phyloP scores from a whole-genome alignment of 2,797 vertebrate species.

The Cygnus olor region DNA sequence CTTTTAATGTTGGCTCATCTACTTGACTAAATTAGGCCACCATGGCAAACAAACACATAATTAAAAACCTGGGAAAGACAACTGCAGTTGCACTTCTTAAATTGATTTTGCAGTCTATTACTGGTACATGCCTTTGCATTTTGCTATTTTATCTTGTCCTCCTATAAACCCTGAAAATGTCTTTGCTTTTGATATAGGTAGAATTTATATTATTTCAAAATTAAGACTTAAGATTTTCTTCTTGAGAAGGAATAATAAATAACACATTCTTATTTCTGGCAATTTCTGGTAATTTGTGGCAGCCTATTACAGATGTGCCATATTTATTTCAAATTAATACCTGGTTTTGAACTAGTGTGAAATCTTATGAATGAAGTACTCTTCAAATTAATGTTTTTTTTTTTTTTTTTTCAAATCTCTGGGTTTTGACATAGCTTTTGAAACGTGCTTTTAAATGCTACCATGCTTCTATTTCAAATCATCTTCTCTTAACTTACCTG shows the following conservation, averaged over 20 bases:
- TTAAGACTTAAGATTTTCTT: constrained; percentile 27
- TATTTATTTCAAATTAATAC: constrained; percentile 48
- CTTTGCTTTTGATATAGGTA: constrained; percentile 1
- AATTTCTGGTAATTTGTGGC: background rate
- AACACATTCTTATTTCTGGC: constrained; percentile 20
- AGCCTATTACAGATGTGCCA: background rate
- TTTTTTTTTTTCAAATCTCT: background rate
- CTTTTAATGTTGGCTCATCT: constrained; percentile 87
- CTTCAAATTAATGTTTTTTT: background rate
- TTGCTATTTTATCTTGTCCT: constrained; percentile 61
- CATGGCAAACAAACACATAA: constrained; percentile 87
- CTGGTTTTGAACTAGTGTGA: constrained; percentile 35
- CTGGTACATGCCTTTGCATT: constrained; percentile 42
- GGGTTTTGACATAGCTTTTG: background rate
- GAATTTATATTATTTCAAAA: background rate
- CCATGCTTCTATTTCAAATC: background rate
- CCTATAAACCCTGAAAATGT: constrained; percentile 27
- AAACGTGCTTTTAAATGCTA: background rate
- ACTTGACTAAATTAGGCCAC: constrained; percentile 86
- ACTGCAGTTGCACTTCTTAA: constrained; percentile 78
- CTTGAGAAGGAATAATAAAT: constrained; percentile 40
- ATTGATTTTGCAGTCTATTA: constrained; percentile 78
- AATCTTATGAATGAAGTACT: constrained; percentile 27
- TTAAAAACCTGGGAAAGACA: constrained; percentile 84
- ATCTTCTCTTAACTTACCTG: background rate